Base-by-base conservation (phyloP, 1,140 invertebrate genomes). In the Scaptomyza pallida region DNA sequence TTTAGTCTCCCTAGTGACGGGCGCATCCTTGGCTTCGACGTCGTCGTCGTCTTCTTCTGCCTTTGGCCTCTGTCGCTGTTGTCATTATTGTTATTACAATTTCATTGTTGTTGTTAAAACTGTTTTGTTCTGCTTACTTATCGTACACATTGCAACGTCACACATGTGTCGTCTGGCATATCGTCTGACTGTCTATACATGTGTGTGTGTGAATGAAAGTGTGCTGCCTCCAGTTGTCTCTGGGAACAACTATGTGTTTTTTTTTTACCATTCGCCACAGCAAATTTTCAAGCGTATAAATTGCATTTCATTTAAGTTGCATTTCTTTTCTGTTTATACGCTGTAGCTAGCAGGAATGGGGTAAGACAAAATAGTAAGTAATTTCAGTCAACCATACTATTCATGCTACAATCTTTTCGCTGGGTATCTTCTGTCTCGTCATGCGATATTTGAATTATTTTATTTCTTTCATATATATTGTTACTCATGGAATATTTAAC, bases 21-120 rank as follows among this genome's bases (percentile, higher is more conserved):
- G 61, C 63, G 41, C 69, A 75, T 80, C 59, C 68, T 75, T 61
- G 71, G 43, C 41, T 48, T n/a, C n/a, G n/a, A n/a, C n/a, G n/a
- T n/a, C n/a, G n/a, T n/a, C n/a, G n/a, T n/a, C n/a, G 43, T 43
- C 50, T 37, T 43, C 50, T 67, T 54, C 51, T 44, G 30, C 21
- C 57, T 61, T 59, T 45, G 47, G 48, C 57, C 52, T 26, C 30
- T 41, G 52, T 48, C 68, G 75, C 61, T 68, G 59, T 71, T 85
- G 59, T 62, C 63, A 69, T 76, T 76, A 86, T 74, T 80, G 72
- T 80, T 86, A 85, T 86, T 77, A 57, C 61, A 63, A 61, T 80
- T 64, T 52, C 52, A 73, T 75, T 72, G 56, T 61, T 68, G 56
- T 48, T 60, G 51, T 65, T 51, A 6, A 37, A 21, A 23, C 6